Evolutionary conservation across 1,140 invertebrate species (phyloP), one percentile per base, ranked within the genome.

Genomic region (Hycleus phaleratus): DNA sequence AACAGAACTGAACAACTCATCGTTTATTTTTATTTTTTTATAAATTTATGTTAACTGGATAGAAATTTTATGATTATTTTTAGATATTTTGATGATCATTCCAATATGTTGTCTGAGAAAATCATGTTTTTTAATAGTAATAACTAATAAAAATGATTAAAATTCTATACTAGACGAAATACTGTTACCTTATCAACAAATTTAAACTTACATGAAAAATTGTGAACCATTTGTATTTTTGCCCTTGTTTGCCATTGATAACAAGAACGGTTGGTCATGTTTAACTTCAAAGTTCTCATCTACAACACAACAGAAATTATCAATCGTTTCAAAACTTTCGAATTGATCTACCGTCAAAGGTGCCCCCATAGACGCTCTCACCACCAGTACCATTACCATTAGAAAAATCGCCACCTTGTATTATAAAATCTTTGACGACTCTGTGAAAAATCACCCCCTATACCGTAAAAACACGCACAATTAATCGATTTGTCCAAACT

Each of bases 201-300:
- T 52, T 51, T 38, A 32, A 81, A 87, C 82, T 88, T 83, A 75
- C 85, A 98, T 94, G 78, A 99, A 99, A 78, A 99, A 99, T 72
- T 98, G 96, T 47, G 94, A 97, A 24, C 96, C 95, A 78, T 99
- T 98, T 9, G 96, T 97, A 70, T 98, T 88, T 73, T 91, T 91
- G 47, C 92, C 94, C 67, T 93, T 82, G 76, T 98, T 98, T 3
- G 96, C 95, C 96, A 98, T 98, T 1, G 93, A 96, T 32, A 98
- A 76, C 48, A 95, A 73, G 64, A 87, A 90, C 32, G 89, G 86
- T 48, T 82, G 81, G 65, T 95, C 91, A 80, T 97, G 95, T 74
- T 93, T 90, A 18, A 93, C 66, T 0, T 85, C 85, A 72, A 98
- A 95, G 68, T 88, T 88, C 78, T 98, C 95, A 85, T 97, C 95